phyloP scores from a whole-genome alignment of 2,797 vertebrate genomes.

The Zalophus californianus region DNA sequence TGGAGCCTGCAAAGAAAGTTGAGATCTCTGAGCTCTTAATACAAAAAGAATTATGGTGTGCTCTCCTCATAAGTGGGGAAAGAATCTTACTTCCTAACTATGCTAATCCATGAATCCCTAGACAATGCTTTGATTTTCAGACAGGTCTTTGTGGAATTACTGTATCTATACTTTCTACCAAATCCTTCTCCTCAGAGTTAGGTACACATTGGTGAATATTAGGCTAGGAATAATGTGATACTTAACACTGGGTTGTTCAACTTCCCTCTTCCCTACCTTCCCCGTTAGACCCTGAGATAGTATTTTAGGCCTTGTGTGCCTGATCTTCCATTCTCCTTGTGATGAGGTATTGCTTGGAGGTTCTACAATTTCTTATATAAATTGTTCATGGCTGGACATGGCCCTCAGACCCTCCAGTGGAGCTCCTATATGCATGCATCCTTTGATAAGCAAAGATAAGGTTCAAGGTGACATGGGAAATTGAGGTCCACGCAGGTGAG shows the following conservation, averaged over 20 bases:
- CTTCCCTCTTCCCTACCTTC: accelerated
- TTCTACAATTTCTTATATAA: background rate
- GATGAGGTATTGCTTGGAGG: background rate
- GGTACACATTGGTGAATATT: background rate
- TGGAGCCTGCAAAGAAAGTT: background rate
- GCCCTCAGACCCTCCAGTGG: background rate
- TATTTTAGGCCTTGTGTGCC: background rate
- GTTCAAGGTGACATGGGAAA: background rate
- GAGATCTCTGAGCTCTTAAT: background rate
- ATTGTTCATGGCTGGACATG: background rate
- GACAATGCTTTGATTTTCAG: background rate
- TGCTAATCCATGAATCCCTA: background rate
- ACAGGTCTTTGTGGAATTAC: background rate
- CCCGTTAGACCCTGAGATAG: background rate
- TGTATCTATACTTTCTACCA: background rate
- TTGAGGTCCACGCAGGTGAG: background rate
- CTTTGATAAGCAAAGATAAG: background rate
- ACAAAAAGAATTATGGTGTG: background rate
- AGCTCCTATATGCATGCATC: background rate
- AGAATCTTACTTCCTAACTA: background rate
- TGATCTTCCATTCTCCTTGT: background rate
- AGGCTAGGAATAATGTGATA: background rate
- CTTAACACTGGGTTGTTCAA: background rate
- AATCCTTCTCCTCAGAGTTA: background rate
- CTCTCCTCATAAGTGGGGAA: background rate